These are phyloP conservation scores for Drusus annulatus DNA, from an alignment of 1,140 invertebrate genomes.

Conservation along the genomic window DNA sequence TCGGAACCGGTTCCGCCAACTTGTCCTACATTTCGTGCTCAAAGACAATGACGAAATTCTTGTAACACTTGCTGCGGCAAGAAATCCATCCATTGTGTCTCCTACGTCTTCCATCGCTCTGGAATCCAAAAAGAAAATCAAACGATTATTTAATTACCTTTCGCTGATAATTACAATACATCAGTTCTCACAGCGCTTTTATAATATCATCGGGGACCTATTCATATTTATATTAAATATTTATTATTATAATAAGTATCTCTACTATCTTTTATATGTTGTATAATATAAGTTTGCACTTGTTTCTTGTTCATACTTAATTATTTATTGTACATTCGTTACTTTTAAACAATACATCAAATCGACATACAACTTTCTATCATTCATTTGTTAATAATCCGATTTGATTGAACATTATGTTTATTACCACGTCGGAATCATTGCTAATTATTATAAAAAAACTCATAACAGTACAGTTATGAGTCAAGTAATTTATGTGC, in stretches of 20 bases:
- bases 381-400: no score
- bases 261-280: no score
- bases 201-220: not conserved
- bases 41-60: conserved; percentile 29
- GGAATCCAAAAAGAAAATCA: not conserved
- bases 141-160: not conserved
- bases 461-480: no score
- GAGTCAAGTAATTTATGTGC: no score
- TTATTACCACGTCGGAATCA: no score
- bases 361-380: no score
- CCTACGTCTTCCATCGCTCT: not conserved
- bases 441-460: no score
- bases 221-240: not conserved
- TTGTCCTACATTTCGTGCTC: conserved; percentile 25
- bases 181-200: not conserved
- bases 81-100: not conserved
- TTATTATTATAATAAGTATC: not conserved
- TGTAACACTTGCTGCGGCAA: not conserved
- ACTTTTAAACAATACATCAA: no score
- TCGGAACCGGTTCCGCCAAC: conserved; percentile 18
- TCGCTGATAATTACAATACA: not conserved
- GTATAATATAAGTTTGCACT: no score
- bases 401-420: no score
- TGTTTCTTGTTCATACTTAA: no score
- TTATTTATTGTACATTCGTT: no score